These are phyloP conservation scores for Cottoperca gobio DNA, from an alignment of 2,797 vertebrate genomes.

Conservation along the genomic window DNA sequence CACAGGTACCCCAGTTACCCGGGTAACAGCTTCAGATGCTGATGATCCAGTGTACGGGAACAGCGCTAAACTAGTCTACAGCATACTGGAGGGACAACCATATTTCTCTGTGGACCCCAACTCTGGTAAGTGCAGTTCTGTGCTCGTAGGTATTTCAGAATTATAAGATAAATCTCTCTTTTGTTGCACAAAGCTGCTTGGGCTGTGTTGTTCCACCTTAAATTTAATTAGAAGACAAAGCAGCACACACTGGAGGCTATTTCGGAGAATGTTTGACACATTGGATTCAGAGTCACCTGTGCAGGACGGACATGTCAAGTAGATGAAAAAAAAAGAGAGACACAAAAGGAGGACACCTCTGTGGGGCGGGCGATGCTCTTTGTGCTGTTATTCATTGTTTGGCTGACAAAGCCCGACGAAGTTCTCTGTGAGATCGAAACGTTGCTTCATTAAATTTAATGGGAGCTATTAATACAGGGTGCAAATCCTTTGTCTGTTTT, in stretches of 20 bases:
- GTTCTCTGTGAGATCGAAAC: constrained; percentile 62
- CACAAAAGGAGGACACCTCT: constrained; percentile 39
- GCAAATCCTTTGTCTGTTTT: constrained; percentile 68
- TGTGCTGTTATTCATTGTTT: constrained; percentile 68
- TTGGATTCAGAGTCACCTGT: neutral
- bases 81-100: constrained; percentile 97
- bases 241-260: neutral
- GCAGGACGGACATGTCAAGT: neutral
- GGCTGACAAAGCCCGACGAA: constrained; percentile 58
- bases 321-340: neutral
- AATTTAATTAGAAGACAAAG: constrained; percentile 4
- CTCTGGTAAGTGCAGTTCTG: constrained; percentile 86
- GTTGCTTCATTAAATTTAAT: constrained; percentile 75
- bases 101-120: constrained; percentile 98
- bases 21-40: constrained; percentile 95
- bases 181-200: neutral
- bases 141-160: neutral
- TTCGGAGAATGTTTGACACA: neutral
- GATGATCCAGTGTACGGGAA: constrained; percentile 98
- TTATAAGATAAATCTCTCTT: neutral
- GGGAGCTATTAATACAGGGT: constrained; percentile 64
- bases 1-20: constrained; percentile 94
- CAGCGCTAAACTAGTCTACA: constrained; percentile 97
- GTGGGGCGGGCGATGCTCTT: constrained; percentile 33
- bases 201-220: neutral